Conservation (phyloP, 2,888 invertebrate genomes). For the Netelia virgata region DNA sequence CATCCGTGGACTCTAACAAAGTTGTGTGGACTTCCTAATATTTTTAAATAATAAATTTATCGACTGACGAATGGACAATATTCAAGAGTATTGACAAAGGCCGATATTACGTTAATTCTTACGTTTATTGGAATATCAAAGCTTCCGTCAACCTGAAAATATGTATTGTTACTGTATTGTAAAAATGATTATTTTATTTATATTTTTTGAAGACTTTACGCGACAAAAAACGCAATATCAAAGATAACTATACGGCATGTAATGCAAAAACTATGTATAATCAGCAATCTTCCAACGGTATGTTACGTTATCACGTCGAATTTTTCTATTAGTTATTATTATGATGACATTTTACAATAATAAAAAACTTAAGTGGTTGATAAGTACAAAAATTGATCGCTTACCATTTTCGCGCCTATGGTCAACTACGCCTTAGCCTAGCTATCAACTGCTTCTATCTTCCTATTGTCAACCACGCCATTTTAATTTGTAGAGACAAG, state of each 20-base stretch:
- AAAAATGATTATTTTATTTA: slow-evolving; percentile 19
- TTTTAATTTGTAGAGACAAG: slow-evolving; percentile 2
- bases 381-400: too few relatives aligned
- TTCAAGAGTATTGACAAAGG: background rate
- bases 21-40: slow-evolving; percentile 20
- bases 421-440: slow-evolving; percentile 1
- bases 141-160: slow-evolving; percentile 13
- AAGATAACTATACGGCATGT: background rate
- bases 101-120: slow-evolving; percentile 20
- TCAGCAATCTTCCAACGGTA: slow-evolving; percentile 9
- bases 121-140: slow-evolving; percentile 16
- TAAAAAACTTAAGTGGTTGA: too few relatives aligned
- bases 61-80: slow-evolving; percentile 23
- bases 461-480: slow-evolving; percentile 7
- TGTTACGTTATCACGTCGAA: background rate
- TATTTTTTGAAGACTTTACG: background rate
- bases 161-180: slow-evolving; percentile 9
- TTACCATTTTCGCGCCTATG: background rate
- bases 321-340: slow-evolving; percentile 2
- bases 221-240: background rate
- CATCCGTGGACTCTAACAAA: slow-evolving; percentile 7
- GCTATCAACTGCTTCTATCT: slow-evolving; percentile 10
- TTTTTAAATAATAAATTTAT: slow-evolving; percentile 20
- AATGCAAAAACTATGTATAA: background rate
- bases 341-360: slow-evolving; percentile 1